These are phyloP conservation scores for Drosophila rufa DNA, from an alignment of 1,140 invertebrate species.

Conservation along the genomic window DNA sequence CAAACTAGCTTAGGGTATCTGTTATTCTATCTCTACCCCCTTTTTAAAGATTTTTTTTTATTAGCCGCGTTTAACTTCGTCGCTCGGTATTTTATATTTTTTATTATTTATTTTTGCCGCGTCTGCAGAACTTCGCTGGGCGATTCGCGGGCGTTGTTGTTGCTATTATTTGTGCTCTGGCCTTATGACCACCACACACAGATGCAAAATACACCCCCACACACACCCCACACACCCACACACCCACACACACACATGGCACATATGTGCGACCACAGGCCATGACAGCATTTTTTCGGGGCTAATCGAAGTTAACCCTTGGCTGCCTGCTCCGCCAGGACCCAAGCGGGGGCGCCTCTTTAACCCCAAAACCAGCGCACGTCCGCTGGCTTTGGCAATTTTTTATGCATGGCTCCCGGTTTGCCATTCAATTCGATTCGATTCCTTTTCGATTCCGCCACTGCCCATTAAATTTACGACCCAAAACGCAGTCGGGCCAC, in stretches of 20 bases:
- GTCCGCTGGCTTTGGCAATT: conserved; percentile 67
- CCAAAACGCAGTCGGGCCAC: conserved; percentile 73
- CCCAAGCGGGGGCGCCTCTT: not conserved
- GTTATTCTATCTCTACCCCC: not conserved
- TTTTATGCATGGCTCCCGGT: conserved; percentile 78
- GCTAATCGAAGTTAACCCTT: conserved; percentile 83
- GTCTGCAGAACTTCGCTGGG: conserved; percentile 45
- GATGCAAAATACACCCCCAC: conserved; percentile 3
- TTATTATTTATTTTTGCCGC: conserved; percentile 79
- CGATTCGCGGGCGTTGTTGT: conserved; percentile 46
- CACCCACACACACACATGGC: conserved; percentile 18
- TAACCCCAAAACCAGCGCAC: conserved; percentile 7
- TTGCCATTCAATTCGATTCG: conserved; percentile 81
- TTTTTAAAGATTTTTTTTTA: not conserved
- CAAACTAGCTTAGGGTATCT: not conserved
- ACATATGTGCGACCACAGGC: conserved; percentile 82
- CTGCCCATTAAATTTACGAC: conserved; percentile 82
- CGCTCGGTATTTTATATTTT: conserved; percentile 34
- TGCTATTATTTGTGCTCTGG: conserved; percentile 78
- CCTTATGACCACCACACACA: conserved; percentile 68
- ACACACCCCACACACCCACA: conserved; percentile 3
- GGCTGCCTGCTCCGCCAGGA: conserved; percentile 36
- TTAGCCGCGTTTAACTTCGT: conserved; percentile 34
- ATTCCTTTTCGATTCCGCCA: conserved; percentile 73
- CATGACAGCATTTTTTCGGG: conserved; percentile 76